Conservation (phyloP, 2,888 invertebrate species). For the Brachycybe producta region DNA sequence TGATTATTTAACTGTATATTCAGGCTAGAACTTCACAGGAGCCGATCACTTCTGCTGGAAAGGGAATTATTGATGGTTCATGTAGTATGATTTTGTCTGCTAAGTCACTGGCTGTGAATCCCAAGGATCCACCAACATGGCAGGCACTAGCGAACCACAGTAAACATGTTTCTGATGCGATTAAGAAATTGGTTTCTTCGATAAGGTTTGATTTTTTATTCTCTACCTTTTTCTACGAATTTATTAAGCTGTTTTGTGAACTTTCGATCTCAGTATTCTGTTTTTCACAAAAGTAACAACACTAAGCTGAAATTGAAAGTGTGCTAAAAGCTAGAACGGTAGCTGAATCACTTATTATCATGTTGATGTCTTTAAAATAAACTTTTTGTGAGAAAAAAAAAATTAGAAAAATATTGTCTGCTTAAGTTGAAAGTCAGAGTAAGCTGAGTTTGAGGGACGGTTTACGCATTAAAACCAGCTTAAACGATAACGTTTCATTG, state of each 20-base stretch:
- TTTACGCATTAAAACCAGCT: too few species aligned
- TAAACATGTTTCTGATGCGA: constrained; percentile 89
- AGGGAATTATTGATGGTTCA: constrained; percentile 64
- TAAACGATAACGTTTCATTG: too few species aligned
- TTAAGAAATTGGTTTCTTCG: constrained; percentile 82
- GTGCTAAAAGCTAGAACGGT: too few species aligned
- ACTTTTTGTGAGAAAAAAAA: too few species aligned
- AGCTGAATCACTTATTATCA: too few species aligned
- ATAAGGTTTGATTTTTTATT: constrained; percentile 47
- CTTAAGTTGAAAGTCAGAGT: neutral
- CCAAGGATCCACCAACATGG: constrained; percentile 87
- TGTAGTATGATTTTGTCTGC: constrained; percentile 83
- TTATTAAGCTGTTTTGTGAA: neutral
- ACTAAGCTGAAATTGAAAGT: too few species aligned
- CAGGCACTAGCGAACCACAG: constrained; percentile 85
- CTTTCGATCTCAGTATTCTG: neutral
- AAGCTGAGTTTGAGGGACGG: too few species aligned
- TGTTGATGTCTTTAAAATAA: too few species aligned
- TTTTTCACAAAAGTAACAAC: too few species aligned
- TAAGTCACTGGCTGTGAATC: constrained; percentile 71
- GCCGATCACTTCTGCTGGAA: constrained; percentile 73
- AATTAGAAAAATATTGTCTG: too few species aligned
- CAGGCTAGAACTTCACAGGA: constrained; percentile 66
- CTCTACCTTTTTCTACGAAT: neutral
- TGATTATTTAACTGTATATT: constrained; percentile 8